A percentile compares a stretch with the other conserved stretches of the same genome.
phyloP scores from a whole-genome alignment of 1,140 invertebrate genomes.

The Calephelis virginiensis region DNA sequence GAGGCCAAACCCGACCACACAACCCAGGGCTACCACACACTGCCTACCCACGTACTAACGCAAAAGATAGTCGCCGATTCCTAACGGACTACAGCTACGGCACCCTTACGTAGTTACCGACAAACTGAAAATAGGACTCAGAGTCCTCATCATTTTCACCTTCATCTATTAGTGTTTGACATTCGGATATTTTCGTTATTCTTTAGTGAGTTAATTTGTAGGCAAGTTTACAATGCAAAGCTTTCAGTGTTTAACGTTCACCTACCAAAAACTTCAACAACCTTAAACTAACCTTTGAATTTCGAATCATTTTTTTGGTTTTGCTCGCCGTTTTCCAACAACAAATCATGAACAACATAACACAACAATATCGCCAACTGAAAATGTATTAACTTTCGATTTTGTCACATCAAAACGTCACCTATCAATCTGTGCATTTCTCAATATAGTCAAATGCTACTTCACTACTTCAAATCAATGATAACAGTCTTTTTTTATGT shows the following conservation, averaged over 20 bases:
- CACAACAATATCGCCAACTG: neutral
- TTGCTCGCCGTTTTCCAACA: neutral
- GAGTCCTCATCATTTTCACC: neutral
- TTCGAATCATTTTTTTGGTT: neutral
- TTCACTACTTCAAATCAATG: too few relatives aligned
- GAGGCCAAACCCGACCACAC: too few relatives aligned
- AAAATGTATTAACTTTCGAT: constrained; percentile 9
- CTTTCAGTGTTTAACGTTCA: constrained; percentile 25
- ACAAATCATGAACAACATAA: too few relatives aligned
- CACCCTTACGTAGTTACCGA: too few relatives aligned
- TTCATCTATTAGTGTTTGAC: constrained; percentile 22
- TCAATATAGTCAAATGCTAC: too few relatives aligned
- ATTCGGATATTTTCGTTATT: constrained; percentile 23
- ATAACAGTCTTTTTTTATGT: too few relatives aligned
- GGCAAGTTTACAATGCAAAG: constrained; percentile 18
- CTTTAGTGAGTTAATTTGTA: constrained; percentile 28
- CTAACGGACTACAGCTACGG: too few relatives aligned
- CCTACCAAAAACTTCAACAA: neutral
- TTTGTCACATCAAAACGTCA: neutral
- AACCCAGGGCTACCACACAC: too few relatives aligned
- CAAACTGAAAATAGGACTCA: rapidly evolving
- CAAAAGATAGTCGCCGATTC: too few relatives aligned
- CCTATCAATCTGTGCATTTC: too few relatives aligned
- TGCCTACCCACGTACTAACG: too few relatives aligned
- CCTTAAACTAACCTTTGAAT: neutral